Evolutionary conservation across 2,113 vertebrate species (phyloP).

Genomic region (Nyctereutes procyonoides): DNA sequence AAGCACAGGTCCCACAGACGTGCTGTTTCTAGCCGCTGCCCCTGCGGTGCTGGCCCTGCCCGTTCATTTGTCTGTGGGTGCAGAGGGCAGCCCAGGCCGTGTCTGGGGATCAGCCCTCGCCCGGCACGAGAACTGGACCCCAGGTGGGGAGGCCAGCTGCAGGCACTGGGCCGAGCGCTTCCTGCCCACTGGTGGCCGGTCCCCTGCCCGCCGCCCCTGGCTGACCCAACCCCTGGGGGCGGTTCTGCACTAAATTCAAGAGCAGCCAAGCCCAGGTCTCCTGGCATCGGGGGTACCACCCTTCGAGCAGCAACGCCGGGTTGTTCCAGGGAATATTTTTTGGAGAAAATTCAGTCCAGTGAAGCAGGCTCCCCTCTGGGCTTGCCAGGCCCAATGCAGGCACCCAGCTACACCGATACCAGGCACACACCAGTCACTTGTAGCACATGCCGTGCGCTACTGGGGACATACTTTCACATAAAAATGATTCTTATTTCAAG

Average conservation of each 20-base stretch:
- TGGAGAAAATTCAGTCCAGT: not conserved
- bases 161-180: not conserved
- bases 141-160: not conserved
- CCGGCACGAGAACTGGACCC: not conserved
- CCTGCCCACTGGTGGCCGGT: not conserved
- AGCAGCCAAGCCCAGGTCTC: not conserved
- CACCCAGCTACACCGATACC: too few species aligned
- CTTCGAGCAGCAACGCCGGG: rapidly evolving
- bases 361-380: not conserved
- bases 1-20: not conserved
- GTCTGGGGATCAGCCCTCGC: not conserved
- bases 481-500: not conserved
- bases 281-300: not conserved
- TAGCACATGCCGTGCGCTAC: rapidly evolving
- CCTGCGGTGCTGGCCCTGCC: not conserved
- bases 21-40: not conserved
- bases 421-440: not conserved
- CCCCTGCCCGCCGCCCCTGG: not conserved
- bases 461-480: not conserved
- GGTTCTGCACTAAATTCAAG: too few species aligned
- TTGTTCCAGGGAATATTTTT: rapidly evolving
- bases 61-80: not conserved
- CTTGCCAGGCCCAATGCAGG: rapidly evolving
- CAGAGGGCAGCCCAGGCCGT: not conserved
- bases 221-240: rapidly evolving